phyloP scores from a whole-genome alignment of 2,888 invertebrate genomes.

The Scrobipalpa costella region DNA sequence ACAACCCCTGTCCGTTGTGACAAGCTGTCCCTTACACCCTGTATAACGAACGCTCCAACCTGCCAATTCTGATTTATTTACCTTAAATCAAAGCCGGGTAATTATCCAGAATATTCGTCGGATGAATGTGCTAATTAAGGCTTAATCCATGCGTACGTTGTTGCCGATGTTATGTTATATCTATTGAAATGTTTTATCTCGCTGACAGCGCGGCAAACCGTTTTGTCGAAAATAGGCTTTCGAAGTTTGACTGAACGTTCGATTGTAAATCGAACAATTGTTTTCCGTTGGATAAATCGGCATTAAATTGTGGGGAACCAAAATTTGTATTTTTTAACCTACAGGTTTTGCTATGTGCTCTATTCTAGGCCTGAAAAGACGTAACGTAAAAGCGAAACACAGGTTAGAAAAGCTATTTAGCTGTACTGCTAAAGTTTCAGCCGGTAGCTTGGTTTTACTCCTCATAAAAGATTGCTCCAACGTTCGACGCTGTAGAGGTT shows the following conservation, averaged over 20 bases:
- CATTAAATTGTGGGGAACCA: too few relatives aligned
- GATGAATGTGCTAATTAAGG: conserved; percentile 41
- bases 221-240: conserved; percentile 9
- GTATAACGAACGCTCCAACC: background rate
- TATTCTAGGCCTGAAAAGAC: too few relatives aligned
- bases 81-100: conserved; percentile 31
- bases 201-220: background rate
- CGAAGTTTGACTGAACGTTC: background rate
- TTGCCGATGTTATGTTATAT: conserved; percentile 16
- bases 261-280: conserved; percentile 2
- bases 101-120: conserved; percentile 43
- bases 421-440: background rate
- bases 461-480: background rate
- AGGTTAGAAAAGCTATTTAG: too few relatives aligned
- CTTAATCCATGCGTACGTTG: conserved; percentile 37
- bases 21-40: too few relatives aligned
- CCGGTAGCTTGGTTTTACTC: conserved; percentile 1
- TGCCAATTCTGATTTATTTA: conserved; percentile 7
- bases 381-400: too few relatives aligned
- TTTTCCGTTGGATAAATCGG: background rate
- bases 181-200: conserved; percentile 1
- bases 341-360: too few relatives aligned
- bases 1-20: too few relatives aligned
- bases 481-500: background rate
- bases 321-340: too few relatives aligned